Conservation (phyloP, 2,888 invertebrate species). For the Sesamia inferens region DNA sequence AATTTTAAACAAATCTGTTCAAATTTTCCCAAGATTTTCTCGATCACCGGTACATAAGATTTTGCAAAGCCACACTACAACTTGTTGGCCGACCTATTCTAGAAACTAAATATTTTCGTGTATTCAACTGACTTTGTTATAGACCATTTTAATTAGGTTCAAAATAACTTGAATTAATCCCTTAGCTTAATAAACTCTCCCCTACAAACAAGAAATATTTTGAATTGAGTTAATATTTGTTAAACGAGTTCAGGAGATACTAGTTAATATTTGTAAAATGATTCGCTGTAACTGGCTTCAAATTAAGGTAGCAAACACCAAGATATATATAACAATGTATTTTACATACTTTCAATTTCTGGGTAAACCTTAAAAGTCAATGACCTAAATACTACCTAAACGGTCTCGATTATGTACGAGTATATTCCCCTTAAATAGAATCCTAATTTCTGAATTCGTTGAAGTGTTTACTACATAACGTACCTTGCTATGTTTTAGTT, state of each 20-base stretch:
- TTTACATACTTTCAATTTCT: slow-evolving; percentile 13
- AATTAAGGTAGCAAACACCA: slow-evolving; percentile 1
- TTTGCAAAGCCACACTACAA: not conserved
- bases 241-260: not conserved
- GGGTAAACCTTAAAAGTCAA: slow-evolving; percentile 2
- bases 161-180: slow-evolving; percentile 9
- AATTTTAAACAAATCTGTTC: not conserved
- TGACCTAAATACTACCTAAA: not conserved
- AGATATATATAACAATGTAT: not conserved
- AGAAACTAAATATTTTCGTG: slow-evolving; percentile 10
- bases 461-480: not conserved
- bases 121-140: not conserved
- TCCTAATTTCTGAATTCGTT: slow-evolving; percentile 6
- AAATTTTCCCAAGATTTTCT: not conserved
- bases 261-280: not conserved
- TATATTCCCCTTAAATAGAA: slow-evolving; percentile 11
- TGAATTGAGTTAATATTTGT: not conserved
- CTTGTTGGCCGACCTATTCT: not conserved
- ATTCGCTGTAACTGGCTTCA: not conserved
- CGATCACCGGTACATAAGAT: not conserved
- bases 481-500: not conserved
- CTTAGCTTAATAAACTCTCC: not conserved
- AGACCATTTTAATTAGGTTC: slow-evolving; percentile 12
- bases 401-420: not conserved
- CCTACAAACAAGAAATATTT: slow-evolving; percentile 16